These are phyloP conservation scores for Hestina assimilis DNA, from an alignment of 1,140 invertebrate species.

Conservation along the genomic window DNA sequence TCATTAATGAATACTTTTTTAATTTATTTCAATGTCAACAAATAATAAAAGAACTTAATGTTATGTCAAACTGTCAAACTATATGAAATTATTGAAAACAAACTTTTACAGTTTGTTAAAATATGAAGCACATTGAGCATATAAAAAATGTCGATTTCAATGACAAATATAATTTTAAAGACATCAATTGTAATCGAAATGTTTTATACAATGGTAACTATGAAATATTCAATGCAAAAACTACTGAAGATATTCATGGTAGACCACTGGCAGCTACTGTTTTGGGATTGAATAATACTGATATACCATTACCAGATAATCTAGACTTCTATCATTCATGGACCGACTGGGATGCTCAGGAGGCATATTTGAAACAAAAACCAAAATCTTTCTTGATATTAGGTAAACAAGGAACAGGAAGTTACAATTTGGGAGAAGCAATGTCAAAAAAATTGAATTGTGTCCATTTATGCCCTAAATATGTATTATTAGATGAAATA, in stretches of 20 bases:
- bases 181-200: conserved; percentile 32
- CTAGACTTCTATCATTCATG: conserved; percentile 41
- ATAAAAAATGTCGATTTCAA: conserved; percentile 42
- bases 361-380: conserved; percentile 66
- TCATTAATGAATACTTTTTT: too few relatives aligned
- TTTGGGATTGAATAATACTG: conserved; percentile 58
- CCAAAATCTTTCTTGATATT: conserved; percentile 79
- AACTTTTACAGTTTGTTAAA: neutral
- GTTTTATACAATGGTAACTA: conserved; percentile 42
- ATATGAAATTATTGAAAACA: neutral
- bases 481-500: conserved; percentile 78
- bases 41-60: too few relatives aligned
- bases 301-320: conserved; percentile 40
- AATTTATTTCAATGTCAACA: too few relatives aligned
- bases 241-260: conserved; percentile 8
- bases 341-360: conserved; percentile 73
- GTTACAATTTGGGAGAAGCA: conserved; percentile 71
- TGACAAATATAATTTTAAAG: conserved; percentile 37
- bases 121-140: neutral
- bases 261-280: conserved; percentile 47
- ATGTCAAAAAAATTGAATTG: conserved; percentile 79
- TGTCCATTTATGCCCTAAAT: conserved; percentile 79
- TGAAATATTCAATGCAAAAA: conserved; percentile 31
- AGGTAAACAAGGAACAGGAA: conserved; percentile 79
- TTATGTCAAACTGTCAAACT: neutral